Evolutionary conservation across 2,888 invertebrate species (phyloP).

Genomic region (Danaus chrysippus): DNA sequence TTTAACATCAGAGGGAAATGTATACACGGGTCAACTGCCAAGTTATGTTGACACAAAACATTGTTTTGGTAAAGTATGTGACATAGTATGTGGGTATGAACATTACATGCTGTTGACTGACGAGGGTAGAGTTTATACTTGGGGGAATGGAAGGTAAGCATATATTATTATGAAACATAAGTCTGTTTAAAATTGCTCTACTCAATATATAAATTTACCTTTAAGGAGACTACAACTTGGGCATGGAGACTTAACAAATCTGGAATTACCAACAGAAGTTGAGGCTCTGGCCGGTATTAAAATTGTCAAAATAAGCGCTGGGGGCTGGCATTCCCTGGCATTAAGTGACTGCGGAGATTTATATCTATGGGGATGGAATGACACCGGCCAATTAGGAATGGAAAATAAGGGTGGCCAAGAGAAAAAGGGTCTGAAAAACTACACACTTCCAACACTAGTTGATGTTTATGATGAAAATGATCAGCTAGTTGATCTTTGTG

Average conservation of each 20-base stretch:
- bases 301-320: constrained; percentile 84
- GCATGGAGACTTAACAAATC: constrained; percentile 83
- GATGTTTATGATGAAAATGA: constrained; percentile 60
- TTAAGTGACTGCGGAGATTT: constrained; percentile 89
- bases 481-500: constrained; percentile 65
- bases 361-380: constrained; percentile 96
- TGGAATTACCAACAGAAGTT: constrained; percentile 81
- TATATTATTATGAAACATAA: constrained; percentile 2
- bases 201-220: constrained; percentile 11
- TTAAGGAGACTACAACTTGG: constrained; percentile 93
- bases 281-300: constrained; percentile 87
- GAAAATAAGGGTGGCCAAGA: constrained; percentile 46
- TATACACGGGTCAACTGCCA: constrained; percentile 81
- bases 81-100: constrained; percentile 88
- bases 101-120: constrained; percentile 86
- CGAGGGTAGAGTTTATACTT: constrained; percentile 86
- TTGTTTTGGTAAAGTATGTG: constrained; percentile 73
- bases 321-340: constrained; percentile 93
- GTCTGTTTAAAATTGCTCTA: neutral
- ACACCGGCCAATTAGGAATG: constrained; percentile 90
- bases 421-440: constrained; percentile 43
- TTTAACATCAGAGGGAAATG: constrained; percentile 50
- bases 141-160: constrained; percentile 89
- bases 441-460: constrained; percentile 56
- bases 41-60: constrained; percentile 78